Conservation (phyloP, 2,797 vertebrate species). For the Hydrolagus colliei region DNA sequence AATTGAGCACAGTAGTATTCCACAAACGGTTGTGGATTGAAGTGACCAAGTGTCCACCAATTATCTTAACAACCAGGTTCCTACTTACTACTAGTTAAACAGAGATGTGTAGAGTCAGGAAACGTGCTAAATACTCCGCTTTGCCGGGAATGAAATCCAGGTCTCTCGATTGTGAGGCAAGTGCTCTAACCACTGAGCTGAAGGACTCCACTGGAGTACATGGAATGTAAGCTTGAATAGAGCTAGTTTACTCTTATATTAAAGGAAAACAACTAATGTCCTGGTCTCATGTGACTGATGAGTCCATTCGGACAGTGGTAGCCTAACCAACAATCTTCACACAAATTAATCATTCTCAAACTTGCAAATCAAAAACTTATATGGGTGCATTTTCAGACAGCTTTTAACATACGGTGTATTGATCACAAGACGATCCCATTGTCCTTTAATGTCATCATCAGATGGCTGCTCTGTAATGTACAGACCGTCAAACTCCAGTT, state of each 20-base stretch:
- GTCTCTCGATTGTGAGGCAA: no score
- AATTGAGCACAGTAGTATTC: no score
- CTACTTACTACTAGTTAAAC: no score
- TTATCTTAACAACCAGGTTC: no score
- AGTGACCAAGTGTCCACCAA: no score
- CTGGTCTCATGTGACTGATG: not conserved
- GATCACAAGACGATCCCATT: slow-evolving; percentile 96
- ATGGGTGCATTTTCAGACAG: not conserved
- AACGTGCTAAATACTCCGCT: no score
- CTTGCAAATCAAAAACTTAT: not conserved
- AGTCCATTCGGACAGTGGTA: not conserved
- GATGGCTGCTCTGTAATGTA: slow-evolving; percentile 97
- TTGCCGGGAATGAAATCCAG: no score
- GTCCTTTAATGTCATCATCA: slow-evolving; percentile 96
- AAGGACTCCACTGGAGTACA: no score
- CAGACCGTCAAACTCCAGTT: slow-evolving; percentile 92
- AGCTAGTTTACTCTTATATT: not conserved
- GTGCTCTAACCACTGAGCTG: no score
- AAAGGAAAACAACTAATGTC: not conserved
- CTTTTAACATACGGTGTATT: slow-evolving; percentile 82
- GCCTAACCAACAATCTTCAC: not conserved
- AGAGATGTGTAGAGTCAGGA: no score
- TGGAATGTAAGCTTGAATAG: not conserved
- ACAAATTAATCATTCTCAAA: not conserved
- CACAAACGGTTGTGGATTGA: no score